phyloP scores from a whole-genome alignment of 2,888 invertebrate species.

The Ptilodon capucinus region DNA sequence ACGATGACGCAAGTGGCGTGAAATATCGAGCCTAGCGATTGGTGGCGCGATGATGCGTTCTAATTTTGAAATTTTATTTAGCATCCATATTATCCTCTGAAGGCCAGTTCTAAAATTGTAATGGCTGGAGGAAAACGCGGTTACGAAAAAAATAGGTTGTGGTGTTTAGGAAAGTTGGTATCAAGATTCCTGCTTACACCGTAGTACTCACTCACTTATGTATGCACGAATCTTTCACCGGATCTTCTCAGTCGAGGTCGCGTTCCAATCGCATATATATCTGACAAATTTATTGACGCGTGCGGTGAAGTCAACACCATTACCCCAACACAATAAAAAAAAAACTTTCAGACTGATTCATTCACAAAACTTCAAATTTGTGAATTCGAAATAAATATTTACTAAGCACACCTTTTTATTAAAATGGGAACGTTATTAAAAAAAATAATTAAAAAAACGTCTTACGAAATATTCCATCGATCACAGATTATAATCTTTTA shows the following conservation, averaged over 20 bases:
- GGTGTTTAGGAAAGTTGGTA: background rate
- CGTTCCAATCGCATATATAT: background rate
- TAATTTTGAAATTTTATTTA: conserved; percentile 22
- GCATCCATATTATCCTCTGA: conserved; percentile 5
- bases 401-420: too few relatives aligned
- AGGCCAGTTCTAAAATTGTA: background rate
- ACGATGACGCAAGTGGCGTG: conserved; percentile 23
- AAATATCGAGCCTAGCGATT: conserved; percentile 21
- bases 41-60: conserved; percentile 18
- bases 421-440: too few relatives aligned
- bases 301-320: too few relatives aligned
- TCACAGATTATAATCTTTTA: background rate
- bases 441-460: too few relatives aligned
- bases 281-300: too few relatives aligned
- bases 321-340: background rate
- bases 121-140: background rate
- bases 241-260: background rate
- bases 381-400: too few relatives aligned
- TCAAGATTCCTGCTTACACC: background rate
- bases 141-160: background rate
- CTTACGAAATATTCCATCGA: background rate
- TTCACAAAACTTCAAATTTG: too few relatives aligned
- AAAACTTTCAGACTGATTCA: too few relatives aligned
- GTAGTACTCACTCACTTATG: background rate
- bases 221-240: background rate